These are phyloP conservation scores for Corapipo altera DNA, from an alignment of 2,113 vertebrate species.

Conservation along the genomic window DNA sequence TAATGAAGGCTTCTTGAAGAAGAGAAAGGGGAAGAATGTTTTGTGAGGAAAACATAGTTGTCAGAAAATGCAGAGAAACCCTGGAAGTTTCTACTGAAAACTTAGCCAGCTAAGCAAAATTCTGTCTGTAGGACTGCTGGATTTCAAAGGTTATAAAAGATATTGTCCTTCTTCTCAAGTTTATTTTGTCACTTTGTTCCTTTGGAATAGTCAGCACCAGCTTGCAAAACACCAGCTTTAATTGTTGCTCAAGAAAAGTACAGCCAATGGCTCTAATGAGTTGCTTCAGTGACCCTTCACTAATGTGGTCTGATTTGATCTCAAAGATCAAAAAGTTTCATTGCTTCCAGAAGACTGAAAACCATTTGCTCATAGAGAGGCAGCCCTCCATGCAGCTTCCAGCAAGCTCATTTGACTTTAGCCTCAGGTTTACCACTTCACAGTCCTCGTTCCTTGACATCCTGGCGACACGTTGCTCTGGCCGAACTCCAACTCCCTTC, in stretches of 20 bases:
- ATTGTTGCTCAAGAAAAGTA: not conserved
- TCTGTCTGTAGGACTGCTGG: not conserved
- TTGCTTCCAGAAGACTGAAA: slow-evolving; percentile 31
- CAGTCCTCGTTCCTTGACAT: not conserved
- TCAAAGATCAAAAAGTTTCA: slow-evolving; percentile 13
- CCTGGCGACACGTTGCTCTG: not conserved
- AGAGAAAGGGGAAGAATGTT: not conserved
- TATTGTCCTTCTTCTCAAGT: not conserved
- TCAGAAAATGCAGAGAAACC: not conserved
- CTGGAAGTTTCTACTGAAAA: not conserved
- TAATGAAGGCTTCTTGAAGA: not conserved
- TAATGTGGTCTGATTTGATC: slow-evolving; percentile 32
- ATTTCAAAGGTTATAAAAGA: not conserved
- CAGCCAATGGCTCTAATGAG: not conserved
- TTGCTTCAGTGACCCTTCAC: slow-evolving; percentile 14
- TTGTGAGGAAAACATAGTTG: not conserved
- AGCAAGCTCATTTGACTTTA: not conserved
- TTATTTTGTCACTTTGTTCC: not conserved
- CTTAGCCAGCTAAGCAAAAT: not conserved
- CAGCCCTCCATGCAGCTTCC: not conserved
- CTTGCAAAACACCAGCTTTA: not conserved
- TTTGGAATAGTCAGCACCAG: not conserved
- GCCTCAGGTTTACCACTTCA: not conserved
- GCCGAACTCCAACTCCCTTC: not conserved
- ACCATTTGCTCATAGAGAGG: not conserved